Percentiles rank a stretch among this genome's conserved stretches.
Conservation (phyloP, 2,113 vertebrate species). For the Tympanuchus pallidicinctus region DNA sequence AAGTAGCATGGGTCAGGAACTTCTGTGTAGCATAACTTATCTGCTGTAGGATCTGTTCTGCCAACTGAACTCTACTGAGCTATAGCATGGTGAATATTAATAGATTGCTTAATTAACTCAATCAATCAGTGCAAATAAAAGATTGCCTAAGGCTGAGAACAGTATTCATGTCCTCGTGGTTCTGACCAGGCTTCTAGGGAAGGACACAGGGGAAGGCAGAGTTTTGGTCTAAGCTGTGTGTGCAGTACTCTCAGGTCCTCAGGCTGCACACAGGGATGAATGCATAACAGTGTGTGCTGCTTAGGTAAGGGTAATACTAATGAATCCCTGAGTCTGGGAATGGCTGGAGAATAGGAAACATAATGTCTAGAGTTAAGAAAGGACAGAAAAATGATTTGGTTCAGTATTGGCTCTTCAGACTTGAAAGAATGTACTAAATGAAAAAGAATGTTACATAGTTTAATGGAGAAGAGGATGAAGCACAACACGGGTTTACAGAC, state of each 20-base stretch:
- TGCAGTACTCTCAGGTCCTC: neutral
- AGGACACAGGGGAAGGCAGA: neutral
- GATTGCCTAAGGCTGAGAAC: neutral
- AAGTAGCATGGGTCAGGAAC: neutral
- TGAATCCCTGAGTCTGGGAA: neutral
- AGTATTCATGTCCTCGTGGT: neutral
- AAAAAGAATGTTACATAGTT: neutral
- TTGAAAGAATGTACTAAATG: neutral
- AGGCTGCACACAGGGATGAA: neutral
- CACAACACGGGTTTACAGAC: neutral
- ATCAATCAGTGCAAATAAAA: slow-evolving; percentile 26
- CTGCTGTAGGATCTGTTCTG: neutral
- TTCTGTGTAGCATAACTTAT: neutral
- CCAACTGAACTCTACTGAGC: neutral
- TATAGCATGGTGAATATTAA: slow-evolving; percentile 10
- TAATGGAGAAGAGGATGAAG: neutral
- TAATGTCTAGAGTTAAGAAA: neutral
- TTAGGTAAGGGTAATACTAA: neutral
- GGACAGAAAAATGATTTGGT: neutral
- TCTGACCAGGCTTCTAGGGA: neutral
- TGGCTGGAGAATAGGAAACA: neutral
- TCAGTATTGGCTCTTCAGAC: neutral
- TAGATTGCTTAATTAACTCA: neutral
- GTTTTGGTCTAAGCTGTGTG: neutral
- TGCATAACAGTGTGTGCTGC: neutral